Evolutionary conservation across 2,888 invertebrate species (phyloP).

Genomic region (Mesoligia furuncula): DNA sequence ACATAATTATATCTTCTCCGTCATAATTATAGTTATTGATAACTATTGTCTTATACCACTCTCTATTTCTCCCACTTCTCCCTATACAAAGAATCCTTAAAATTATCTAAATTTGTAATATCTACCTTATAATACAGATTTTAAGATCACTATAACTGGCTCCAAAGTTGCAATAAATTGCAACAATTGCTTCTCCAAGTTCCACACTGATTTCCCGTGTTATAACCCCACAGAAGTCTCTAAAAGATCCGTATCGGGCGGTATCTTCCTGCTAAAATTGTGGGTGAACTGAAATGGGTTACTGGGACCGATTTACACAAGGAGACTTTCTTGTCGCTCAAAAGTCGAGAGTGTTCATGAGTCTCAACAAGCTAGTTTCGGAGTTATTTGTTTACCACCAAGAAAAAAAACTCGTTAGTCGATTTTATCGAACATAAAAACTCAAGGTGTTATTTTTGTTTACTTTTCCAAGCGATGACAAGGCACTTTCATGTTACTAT

Average conservation of each 20-base stretch:
- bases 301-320: constrained; percentile 18
- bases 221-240: constrained; percentile 34
- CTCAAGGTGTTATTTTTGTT: not conserved
- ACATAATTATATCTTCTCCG: too few relatives aligned
- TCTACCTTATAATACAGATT: not conserved
- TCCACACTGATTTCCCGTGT: constrained; percentile 46
- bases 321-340: not conserved
- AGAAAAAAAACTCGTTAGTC: not conserved
- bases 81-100: too few relatives aligned
- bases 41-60: too few relatives aligned
- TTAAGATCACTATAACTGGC: not conserved
- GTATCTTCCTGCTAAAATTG: constrained; percentile 58
- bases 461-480: not conserved
- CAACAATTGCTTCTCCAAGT: constrained; percentile 33
- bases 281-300: constrained; percentile 56
- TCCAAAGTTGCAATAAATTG: constrained; percentile 38
- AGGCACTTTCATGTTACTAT: not conserved
- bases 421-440: not conserved
- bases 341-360: not conserved
- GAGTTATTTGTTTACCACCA: not conserved
- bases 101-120: not conserved
- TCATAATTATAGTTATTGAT: too few relatives aligned
- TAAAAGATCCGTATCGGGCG: constrained; percentile 53
- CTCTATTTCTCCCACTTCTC: too few relatives aligned
- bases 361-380: not conserved